A percentile compares a stretch with the other conserved stretches of the same genome.
Conservation (phyloP, 2,797 vertebrate species). For the Apogon hyalosoma region DNA sequence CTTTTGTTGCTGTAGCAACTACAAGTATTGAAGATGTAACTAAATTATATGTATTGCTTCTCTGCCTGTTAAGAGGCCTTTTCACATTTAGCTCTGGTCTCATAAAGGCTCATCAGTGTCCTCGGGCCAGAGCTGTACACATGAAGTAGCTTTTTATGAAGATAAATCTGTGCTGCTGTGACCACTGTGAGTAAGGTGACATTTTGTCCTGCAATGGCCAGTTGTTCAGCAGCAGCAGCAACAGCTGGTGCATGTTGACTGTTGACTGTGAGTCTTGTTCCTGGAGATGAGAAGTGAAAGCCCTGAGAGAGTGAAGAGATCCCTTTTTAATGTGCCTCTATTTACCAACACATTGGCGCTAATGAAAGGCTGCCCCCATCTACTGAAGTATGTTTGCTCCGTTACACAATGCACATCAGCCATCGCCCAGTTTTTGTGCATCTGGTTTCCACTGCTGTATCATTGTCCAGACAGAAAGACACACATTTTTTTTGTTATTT, state of each 20-base stretch:
- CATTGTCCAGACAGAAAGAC: constrained; percentile 42
- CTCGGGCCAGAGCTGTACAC: constrained; percentile 25
- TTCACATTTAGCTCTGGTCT: constrained; percentile 11
- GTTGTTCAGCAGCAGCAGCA: constrained; percentile 42
- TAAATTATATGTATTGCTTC: constrained; percentile 6
- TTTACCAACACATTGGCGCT: constrained; percentile 60
- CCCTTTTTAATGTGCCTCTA: constrained; percentile 71
- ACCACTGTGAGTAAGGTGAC: constrained; percentile 36
- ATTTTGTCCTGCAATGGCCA: constrained; percentile 46
- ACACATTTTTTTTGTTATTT: constrained; percentile 48
- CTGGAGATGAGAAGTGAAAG: constrained; percentile 39
- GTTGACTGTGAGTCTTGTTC: constrained; percentile 47
- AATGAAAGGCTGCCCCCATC: constrained; percentile 55
- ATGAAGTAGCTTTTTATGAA: constrained; percentile 49
- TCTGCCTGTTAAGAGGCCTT: background rate
- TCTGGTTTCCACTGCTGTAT: constrained; percentile 40
- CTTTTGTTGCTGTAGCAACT: constrained; percentile 18
- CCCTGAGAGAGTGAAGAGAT: constrained; percentile 55
- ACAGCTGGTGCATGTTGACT: constrained; percentile 68
- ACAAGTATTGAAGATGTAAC: constrained; percentile 21
- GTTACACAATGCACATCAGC: constrained; percentile 60
- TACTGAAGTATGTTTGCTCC: constrained; percentile 51
- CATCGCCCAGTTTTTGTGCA: constrained; percentile 25
- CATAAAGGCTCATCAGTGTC: constrained; percentile 5
- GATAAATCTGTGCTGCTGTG: constrained; percentile 48